Evolutionary conservation across 2,888 invertebrate species (phyloP).

Genomic region (Rhingia rostrata): DNA sequence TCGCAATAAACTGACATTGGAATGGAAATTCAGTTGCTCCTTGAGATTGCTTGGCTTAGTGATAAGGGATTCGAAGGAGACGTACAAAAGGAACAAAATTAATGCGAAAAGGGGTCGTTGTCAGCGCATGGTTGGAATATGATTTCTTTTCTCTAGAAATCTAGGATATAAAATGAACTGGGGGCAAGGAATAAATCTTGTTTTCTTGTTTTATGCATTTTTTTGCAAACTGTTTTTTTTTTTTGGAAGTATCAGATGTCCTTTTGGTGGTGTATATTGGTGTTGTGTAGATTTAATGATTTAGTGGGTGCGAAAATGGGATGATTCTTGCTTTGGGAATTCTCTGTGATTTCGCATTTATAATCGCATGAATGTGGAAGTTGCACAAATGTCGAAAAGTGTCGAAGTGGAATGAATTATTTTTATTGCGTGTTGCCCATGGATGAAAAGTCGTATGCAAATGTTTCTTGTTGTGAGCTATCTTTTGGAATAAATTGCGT

Average conservation of each 20-base stretch:
- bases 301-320: conserved; percentile 11
- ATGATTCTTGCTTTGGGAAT: conserved; percentile 46
- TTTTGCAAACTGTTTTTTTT: conserved; percentile 7
- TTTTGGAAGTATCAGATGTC: conserved; percentile 31
- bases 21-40: conserved; percentile 71
- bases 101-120: conserved; percentile 60
- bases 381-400: conserved; percentile 5
- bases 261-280: neutral
- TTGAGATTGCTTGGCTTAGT: conserved; percentile 42
- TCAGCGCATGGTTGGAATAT: conserved; percentile 20
- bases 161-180: conserved; percentile 22
- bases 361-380: conserved; percentile 10
- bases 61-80: conserved; percentile 49
- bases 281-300: conserved; percentile 16
- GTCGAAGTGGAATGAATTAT: conserved; percentile 18
- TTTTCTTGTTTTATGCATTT: conserved; percentile 52
- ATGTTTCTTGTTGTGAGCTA: conserved; percentile 1
- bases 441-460: conserved; percentile 30
- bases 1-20: conserved; percentile 61
- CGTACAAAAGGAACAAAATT: conserved; percentile 32
- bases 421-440: conserved; percentile 41
- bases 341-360: conserved; percentile 1
- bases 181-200: conserved; percentile 50
- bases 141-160: conserved; percentile 33
- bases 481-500: too few species aligned